Conservation (phyloP, 1,140 invertebrate species). For the Bombus pascuorum region DNA sequence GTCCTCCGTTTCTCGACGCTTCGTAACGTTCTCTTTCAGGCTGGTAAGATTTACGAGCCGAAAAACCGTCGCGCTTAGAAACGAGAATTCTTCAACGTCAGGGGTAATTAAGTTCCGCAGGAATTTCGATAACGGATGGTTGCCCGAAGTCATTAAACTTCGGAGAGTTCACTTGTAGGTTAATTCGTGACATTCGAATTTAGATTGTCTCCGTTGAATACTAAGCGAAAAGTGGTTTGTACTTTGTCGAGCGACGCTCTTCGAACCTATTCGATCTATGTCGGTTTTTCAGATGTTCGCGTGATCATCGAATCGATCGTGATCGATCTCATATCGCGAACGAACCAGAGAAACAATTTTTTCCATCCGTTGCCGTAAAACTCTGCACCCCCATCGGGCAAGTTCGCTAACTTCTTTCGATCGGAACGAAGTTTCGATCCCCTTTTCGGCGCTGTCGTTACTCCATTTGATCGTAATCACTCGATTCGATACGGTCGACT, state of each 20-base stretch:
- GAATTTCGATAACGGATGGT: conserved; percentile 53
- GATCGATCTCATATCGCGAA: background rate
- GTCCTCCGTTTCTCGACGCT: background rate
- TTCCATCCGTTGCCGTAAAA: background rate
- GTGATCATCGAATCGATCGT: background rate
- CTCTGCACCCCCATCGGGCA: background rate
- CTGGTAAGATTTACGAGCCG: conserved; percentile 54
- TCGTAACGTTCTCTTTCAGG: too few species aligned
- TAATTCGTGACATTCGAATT: conserved; percentile 45
- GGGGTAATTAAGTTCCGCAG: conserved; percentile 58
- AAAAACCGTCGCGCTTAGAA: conserved; percentile 39
- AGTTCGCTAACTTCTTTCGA: conserved; percentile 57
- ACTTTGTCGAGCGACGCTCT: background rate
- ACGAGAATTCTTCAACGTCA: conserved; percentile 52
- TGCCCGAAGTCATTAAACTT: conserved; percentile 58
- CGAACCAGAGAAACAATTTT: conserved; percentile 34
- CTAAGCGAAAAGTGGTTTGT: conserved; percentile 22
- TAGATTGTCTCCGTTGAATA: conserved; percentile 46
- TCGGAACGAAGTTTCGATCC: conserved; percentile 57
- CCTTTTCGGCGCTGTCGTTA: conserved; percentile 44
- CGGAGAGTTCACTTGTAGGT: background rate
- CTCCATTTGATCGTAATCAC: conserved; percentile 54
- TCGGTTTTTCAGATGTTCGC: background rate
- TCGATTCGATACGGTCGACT: conserved; percentile 48
- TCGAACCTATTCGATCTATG: background rate